These are phyloP conservation scores for Scelioninae gen. 2 DNA, from an alignment of 2,888 invertebrate species.

Conservation along the genomic window DNA sequence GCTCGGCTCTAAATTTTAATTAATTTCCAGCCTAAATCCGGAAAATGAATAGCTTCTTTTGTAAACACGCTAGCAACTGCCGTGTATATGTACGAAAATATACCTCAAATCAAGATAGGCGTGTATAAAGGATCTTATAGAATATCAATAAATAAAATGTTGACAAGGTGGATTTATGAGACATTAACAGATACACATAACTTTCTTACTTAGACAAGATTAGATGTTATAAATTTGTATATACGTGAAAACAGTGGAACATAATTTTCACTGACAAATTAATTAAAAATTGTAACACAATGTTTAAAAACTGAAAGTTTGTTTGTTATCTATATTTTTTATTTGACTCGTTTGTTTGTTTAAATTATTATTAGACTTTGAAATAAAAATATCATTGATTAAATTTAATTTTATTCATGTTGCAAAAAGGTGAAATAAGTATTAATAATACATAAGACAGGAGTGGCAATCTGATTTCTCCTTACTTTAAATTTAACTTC, in stretches of 20 bases:
- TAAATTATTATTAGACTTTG: slow-evolving; percentile 23
- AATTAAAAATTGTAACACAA: not conserved
- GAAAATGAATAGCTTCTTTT: slow-evolving; percentile 39
- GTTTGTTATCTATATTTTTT: not conserved
- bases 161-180: slow-evolving; percentile 9
- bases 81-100: slow-evolving; percentile 44
- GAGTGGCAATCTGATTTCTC: too few relatives aligned
- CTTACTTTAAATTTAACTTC: too few relatives aligned
- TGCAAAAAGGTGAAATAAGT: too few relatives aligned
- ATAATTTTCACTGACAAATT: slow-evolving; percentile 14
- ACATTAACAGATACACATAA: slow-evolving; percentile 25
- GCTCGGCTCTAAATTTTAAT: slow-evolving; percentile 16
- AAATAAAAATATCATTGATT: not conserved
- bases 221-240: slow-evolving; percentile 29
- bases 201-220: slow-evolving; percentile 37
- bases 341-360: not conserved
- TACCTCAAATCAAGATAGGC: slow-evolving; percentile 35
- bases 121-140: not conserved
- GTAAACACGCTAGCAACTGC: slow-evolving; percentile 63
- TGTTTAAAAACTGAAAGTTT: not conserved
- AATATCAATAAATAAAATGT: slow-evolving; percentile 4
- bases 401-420: too few relatives aligned
- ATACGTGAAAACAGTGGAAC: slow-evolving; percentile 17
- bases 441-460: too few relatives aligned
- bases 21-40: slow-evolving; percentile 5